Conservation (phyloP, 2,888 invertebrate genomes). For the Pachycephus smyrnensis region DNA sequence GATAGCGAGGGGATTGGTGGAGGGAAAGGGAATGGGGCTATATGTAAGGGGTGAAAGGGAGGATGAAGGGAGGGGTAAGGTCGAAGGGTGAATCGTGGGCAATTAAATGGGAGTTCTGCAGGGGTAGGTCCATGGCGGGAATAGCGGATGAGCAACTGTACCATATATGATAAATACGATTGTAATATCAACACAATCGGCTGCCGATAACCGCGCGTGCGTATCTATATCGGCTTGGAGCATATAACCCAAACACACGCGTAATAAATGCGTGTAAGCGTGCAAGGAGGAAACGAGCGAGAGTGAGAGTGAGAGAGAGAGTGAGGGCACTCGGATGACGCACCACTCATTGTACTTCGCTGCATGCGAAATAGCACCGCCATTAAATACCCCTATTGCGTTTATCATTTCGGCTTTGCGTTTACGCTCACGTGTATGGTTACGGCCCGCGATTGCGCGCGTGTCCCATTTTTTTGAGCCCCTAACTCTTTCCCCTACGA, state of each 20-base stretch:
- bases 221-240: neutral
- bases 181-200: conserved; percentile 43
- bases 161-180: conserved; percentile 50
- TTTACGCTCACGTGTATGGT: conserved; percentile 53
- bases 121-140: too few relatives aligned
- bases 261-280: neutral
- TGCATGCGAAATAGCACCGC: conserved; percentile 40
- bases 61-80: too few relatives aligned
- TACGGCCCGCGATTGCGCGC: conserved; percentile 7
- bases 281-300: neutral
- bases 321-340: conserved; percentile 3
- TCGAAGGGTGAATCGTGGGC: too few relatives aligned
- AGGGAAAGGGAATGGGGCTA: too few relatives aligned
- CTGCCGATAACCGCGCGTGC: conserved; percentile 29
- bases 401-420: conserved; percentile 60
- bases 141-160: too few relatives aligned
- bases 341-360: conserved; percentile 31
- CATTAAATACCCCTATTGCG: conserved; percentile 58
- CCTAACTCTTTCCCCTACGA: too few relatives aligned
- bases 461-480: conserved; percentile 9
- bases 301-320: conserved; percentile 20
- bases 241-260: neutral
- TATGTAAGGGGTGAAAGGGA: too few relatives aligned
- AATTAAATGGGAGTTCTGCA: too few relatives aligned
- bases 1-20: too few relatives aligned